phyloP scores from a whole-genome alignment of 2,797 vertebrate genomes.

The Nyctibius grandis region DNA sequence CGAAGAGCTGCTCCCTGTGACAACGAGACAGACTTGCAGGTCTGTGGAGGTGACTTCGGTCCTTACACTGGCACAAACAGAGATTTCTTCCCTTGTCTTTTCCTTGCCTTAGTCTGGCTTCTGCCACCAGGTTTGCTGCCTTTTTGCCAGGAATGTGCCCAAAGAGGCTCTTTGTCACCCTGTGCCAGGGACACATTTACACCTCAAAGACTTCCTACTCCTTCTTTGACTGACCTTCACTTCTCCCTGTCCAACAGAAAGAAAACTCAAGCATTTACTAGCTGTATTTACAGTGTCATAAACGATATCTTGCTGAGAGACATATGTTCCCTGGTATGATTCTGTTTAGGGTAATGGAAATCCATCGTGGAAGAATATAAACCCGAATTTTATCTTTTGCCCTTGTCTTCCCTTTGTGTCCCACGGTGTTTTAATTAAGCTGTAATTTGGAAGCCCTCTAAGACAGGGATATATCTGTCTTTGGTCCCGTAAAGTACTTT shows the following conservation, averaged over 20 bases:
- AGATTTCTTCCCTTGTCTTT: background rate
- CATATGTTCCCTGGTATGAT: background rate
- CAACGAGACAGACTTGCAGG: rapidly evolving
- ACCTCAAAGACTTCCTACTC: background rate
- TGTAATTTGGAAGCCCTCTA: background rate
- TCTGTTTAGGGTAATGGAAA: background rate
- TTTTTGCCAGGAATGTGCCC: background rate
- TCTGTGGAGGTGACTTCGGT: background rate
- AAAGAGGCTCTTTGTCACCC: background rate
- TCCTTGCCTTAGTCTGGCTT: background rate
- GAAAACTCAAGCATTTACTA: background rate
- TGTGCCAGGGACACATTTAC: background rate
- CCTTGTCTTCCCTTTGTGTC: background rate
- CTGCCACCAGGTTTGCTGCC: background rate
- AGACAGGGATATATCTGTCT: background rate
- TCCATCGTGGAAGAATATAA: background rate
- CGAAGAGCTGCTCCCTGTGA: rapidly evolving
- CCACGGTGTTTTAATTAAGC: background rate
- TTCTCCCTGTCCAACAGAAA: background rate
- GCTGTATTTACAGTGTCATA: background rate
- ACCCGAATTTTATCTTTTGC: background rate
- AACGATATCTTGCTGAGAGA: background rate
- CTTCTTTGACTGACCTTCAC: background rate
- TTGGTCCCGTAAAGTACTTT: background rate
- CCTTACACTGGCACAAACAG: background rate